A percentile compares a stretch with the other conserved stretches of the same genome.
These are phyloP conservation scores for Polydrusus pterygomalis DNA, from an alignment of 2,888 invertebrate species.

Conservation along the genomic window DNA sequence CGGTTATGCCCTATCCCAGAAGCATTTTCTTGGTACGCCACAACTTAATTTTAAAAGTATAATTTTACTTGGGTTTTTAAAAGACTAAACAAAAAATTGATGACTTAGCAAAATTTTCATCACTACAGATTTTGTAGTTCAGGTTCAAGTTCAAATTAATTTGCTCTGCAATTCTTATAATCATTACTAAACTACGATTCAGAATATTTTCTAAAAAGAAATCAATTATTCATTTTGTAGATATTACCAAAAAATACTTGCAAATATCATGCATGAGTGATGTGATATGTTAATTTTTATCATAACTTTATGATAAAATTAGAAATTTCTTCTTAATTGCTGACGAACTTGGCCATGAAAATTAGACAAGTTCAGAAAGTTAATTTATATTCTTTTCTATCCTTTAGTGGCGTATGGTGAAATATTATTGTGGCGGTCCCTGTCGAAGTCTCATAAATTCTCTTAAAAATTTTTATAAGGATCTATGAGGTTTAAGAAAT, in stretches of 20 bases:
- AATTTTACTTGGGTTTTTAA: no score
- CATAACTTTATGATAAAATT: neutral
- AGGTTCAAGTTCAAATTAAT: neutral
- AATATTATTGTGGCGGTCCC: no score
- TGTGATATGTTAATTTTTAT: neutral
- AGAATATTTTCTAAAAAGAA: neutral
- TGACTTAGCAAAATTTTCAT: no score
- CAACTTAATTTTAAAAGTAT: no score
- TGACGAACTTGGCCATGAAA: neutral
- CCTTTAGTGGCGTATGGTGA: no score
- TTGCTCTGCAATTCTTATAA: neutral
- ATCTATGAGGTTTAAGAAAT: no score
- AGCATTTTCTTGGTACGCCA: no score
- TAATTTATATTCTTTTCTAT: neutral
- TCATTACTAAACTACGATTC: neutral
- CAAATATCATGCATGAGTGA: slow-evolving; percentile 7
- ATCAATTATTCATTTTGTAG: neutral
- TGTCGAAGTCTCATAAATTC: no score
- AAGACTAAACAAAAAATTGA: no score
- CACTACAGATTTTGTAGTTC: no score
- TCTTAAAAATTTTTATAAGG: no score
- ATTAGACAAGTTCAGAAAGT: neutral
- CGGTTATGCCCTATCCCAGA: no score
- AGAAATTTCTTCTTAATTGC: neutral
- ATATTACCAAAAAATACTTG: neutral